phyloP scores from a whole-genome alignment of 2,113 vertebrate genomes.

The Corydoras sp. region DNA sequence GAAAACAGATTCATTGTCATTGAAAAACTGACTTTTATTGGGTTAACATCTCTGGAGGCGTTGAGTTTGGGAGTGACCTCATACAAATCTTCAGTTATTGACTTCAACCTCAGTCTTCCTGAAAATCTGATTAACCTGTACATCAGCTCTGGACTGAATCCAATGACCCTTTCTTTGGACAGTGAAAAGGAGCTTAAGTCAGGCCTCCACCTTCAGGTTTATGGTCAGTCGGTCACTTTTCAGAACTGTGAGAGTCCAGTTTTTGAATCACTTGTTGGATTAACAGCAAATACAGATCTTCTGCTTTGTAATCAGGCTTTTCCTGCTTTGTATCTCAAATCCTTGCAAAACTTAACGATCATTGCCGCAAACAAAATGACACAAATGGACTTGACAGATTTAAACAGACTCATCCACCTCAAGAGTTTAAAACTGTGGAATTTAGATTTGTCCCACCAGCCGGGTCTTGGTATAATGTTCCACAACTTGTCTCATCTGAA shows the following conservation, averaged over 20 bases:
- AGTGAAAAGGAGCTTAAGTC: not conserved
- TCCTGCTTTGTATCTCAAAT: slow-evolving; percentile 1
- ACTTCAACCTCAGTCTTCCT: slow-evolving; percentile 23
- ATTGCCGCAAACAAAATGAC: not conserved
- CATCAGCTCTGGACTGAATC: slow-evolving; percentile 17
- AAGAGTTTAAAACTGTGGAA: slow-evolving; percentile 9
- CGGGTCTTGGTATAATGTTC: slow-evolving; percentile 12
- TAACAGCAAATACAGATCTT: slow-evolving; percentile 10
- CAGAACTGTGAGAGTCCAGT: slow-evolving; percentile 19
- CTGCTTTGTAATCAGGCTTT: slow-evolving; percentile 15
- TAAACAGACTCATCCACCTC: slow-evolving; percentile 22
- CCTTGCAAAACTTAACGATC: slow-evolving; percentile 1
- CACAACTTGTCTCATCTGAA: slow-evolving; percentile 23
- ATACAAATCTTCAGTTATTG: not conserved
- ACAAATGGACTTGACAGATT: slow-evolving; percentile 16
- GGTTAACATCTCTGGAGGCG: slow-evolving; percentile 6
- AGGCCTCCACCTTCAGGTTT: slow-evolving; percentile 11
- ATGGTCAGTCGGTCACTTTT: slow-evolving; percentile 20
- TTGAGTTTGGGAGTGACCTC: slow-evolving; percentile 10
- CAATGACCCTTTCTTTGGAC: slow-evolving; percentile 20
- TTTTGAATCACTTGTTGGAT: slow-evolving; percentile 16
- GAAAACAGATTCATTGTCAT: not conserved
- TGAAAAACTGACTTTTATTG: slow-evolving; percentile 7
- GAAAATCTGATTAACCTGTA: slow-evolving; percentile 11
- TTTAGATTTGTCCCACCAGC: slow-evolving; percentile 26